Evolutionary conservation across 1,140 invertebrate genomes (phyloP).

Genomic region (Drepana arcuata): DNA sequence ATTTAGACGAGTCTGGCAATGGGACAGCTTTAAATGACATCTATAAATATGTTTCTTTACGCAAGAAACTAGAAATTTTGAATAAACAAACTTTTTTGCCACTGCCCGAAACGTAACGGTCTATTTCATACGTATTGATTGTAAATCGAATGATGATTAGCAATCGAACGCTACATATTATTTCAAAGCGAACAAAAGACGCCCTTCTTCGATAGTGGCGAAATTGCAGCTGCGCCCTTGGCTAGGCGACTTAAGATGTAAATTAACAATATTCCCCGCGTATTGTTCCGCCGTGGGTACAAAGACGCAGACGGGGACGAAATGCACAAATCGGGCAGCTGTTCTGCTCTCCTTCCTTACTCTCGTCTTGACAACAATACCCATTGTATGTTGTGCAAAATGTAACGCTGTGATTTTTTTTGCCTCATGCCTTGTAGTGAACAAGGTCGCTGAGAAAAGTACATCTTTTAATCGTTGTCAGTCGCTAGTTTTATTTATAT

Average conservation of each 20-base stretch:
- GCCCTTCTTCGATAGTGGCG: slow-evolving; percentile 22
- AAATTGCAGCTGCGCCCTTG: slow-evolving; percentile 61
- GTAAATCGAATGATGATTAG: slow-evolving; percentile 3
- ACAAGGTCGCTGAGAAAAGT: no score
- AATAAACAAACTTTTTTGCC: no score
- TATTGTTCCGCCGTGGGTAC: slow-evolving; percentile 43
- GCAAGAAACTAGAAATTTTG: no score
- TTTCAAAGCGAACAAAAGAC: slow-evolving; percentile 14
- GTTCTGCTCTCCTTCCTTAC: slow-evolving; percentile 60
- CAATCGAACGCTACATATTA: slow-evolving; percentile 19
- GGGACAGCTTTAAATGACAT: no score
- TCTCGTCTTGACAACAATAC: slow-evolving; percentile 46
- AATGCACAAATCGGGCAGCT: slow-evolving; percentile 66
- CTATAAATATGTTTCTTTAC: no score
- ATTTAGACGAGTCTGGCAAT: no score
- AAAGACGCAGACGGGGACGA: slow-evolving; percentile 62
- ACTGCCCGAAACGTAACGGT: no score
- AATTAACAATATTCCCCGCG: slow-evolving; percentile 63
- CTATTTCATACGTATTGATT: no score
- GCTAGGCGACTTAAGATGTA: slow-evolving; percentile 64
- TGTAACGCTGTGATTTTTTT: slow-evolving; percentile 46
- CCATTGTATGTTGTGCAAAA: slow-evolving; percentile 58
- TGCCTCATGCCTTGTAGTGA: slow-evolving; percentile 21
- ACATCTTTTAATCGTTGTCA: no score
- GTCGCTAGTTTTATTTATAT: no score